Evolutionary conservation across 2,888 invertebrate genomes (phyloP), one percentile per base, ranked within the genome.

Genomic region (Agrotis exclamationis): DNA sequence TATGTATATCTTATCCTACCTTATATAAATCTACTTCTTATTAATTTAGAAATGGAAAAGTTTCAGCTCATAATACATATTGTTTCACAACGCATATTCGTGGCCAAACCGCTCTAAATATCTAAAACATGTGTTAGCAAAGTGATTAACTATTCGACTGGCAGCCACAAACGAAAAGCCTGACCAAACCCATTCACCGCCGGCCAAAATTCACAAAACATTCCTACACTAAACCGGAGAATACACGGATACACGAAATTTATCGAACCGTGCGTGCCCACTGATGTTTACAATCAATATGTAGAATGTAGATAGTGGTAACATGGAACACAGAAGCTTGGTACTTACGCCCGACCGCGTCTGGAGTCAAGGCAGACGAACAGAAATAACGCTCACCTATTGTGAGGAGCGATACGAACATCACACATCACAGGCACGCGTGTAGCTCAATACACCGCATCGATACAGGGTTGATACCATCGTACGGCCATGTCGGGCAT

Each of bases 311-410:
- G 80, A 80, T 80, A 83, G 83, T 79, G 77, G 74, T 58, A 67
- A 78, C 73, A 64, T 66, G 71, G 79, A 74, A 79, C 53, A 83
- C 71, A 85, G 71, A 83, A 69, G 58, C 78, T 63, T 53, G 60
- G 63, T 76, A 58, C 62, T 76, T 77, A 74, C 83, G 59, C 73
- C 65, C 73, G 71, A 65, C 83, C 68, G 78, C 85, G 92, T 89
- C 92, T 91, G 91, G 90, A 91, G 88, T 87, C 86, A 82, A 75
- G 80, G 89, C 88, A 92, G 93, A 91, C 92, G 88, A 83, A 89
- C 91, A 89, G 87, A 95, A 95, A 95, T 95, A 95, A 92, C 93
- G 80, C 80, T 93, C 92, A 93, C 94, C 95, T 94, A 94, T 95
- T 93, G 93, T 94, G 86, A 86, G 81, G 89, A 85, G 88, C 89